Percentiles rank a stretch among this genome's conserved stretches.
Evolutionary conservation across 2,888 invertebrate species (phyloP).

Genomic region (Abrostola tripartita): DNA sequence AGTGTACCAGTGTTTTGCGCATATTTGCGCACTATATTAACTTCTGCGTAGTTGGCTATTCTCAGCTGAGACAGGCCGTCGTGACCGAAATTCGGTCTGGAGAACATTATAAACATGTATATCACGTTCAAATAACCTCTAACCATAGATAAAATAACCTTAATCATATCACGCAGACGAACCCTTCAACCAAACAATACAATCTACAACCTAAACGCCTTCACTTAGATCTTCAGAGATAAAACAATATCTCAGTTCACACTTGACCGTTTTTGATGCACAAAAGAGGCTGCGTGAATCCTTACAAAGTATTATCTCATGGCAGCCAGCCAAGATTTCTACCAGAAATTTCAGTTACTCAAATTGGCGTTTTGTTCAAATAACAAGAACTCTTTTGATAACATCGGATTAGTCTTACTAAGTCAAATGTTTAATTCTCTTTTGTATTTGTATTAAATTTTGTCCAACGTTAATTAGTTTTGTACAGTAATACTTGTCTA

Average conservation of each 20-base stretch:
- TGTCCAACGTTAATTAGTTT: background rate
- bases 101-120: too few species aligned
- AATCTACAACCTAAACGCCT: too few species aligned
- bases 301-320: conserved; percentile 40
- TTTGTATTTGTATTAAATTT: conserved; percentile 24
- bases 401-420: conserved; percentile 17
- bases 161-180: too few species aligned
- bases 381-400: conserved; percentile 33
- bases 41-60: too few species aligned
- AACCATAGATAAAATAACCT: too few species aligned
- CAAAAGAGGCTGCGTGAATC: conserved; percentile 7
- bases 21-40: too few species aligned
- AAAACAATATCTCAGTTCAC: conserved; percentile 27
- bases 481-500: background rate
- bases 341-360: conserved; percentile 32
- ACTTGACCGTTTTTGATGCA: conserved; percentile 41
- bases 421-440: conserved; percentile 29
- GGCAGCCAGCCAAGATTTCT: conserved; percentile 45
- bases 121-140: too few species aligned
- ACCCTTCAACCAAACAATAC: too few species aligned
- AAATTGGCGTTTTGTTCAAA: conserved; percentile 45
- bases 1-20: too few species aligned
- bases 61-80: too few species aligned
- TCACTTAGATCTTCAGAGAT: background rate
- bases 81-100: too few species aligned